Evolutionary conservation across 1,140 invertebrate species (phyloP).

Genomic region (Agrypnia vestita): DNA sequence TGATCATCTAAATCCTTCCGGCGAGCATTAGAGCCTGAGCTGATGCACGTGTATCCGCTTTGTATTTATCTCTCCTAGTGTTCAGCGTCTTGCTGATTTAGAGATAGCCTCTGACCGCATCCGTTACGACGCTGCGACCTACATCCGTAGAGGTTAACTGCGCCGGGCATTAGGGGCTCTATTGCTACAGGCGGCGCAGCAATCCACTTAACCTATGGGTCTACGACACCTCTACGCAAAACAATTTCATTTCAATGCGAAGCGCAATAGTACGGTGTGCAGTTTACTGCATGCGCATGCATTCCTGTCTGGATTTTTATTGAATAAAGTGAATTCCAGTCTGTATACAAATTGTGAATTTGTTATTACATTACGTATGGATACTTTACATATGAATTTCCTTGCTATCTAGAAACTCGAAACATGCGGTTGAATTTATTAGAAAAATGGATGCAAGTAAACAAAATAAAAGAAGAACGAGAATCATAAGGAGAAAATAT

Average conservation of each 20-base stretch:
- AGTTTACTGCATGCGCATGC: constrained; percentile 1
- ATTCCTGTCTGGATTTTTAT: neutral
- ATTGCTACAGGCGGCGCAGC: constrained; percentile 8
- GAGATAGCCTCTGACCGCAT: constrained; percentile 3
- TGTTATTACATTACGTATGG: too few species aligned
- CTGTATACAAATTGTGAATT: too few species aligned
- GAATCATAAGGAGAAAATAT: too few species aligned
- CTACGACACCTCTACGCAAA: constrained; percentile 19
- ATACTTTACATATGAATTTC: too few species aligned
- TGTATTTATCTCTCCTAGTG: neutral
- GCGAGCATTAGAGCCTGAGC: too few species aligned
- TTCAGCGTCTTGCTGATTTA: constrained; percentile 10
- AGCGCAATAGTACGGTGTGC: constrained; percentile 6
- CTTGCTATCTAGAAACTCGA: too few species aligned
- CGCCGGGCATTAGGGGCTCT: neutral
- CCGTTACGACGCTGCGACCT: neutral
- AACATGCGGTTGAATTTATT: too few species aligned
- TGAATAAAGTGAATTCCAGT: neutral
- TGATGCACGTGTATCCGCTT: too few species aligned
- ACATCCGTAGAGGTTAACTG: constrained; percentile 5
- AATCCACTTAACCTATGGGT: constrained; percentile 25
- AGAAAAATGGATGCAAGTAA: too few species aligned
- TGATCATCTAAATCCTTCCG: too few species aligned
- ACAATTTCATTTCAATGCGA: constrained; percentile 26
- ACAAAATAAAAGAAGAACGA: too few species aligned